Evolutionary conservation across 2,113 vertebrate genomes (phyloP).

Genomic region (Pyxicephalus adspersus): DNA sequence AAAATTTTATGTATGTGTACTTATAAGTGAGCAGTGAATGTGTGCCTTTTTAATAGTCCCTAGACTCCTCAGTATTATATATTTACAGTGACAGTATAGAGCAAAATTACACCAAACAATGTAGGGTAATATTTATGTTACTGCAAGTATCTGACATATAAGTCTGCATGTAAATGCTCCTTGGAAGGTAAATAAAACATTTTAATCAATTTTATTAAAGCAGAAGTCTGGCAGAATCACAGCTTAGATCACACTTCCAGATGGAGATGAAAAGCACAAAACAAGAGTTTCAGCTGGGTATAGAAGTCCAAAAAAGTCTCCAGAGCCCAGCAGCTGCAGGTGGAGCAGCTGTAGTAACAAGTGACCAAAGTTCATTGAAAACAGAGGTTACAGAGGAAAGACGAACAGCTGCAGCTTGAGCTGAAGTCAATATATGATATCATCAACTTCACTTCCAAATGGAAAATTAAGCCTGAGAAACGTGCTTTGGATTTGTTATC

Average conservation of each 20-base stretch:
- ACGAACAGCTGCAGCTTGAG: conserved; percentile 25
- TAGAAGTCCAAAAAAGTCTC: conserved; percentile 19
- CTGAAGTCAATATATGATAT: conserved; percentile 40
- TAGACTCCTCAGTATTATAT: not conserved
- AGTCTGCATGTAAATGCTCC: not conserved
- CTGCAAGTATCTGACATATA: not conserved
- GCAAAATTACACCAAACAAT: not conserved
- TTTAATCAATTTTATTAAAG: not conserved
- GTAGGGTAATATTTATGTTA: not conserved
- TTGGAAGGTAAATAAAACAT: not conserved
- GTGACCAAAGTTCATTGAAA: conserved; percentile 27
- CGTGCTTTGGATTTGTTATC: conserved; percentile 29
- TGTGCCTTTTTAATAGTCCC: not conserved
- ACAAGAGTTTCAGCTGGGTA: conserved; percentile 24
- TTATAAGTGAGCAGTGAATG: not conserved
- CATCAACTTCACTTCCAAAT: conserved; percentile 25
- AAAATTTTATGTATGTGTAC: conserved; percentile 11
- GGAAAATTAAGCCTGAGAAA: conserved; percentile 29
- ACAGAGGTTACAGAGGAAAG: conserved; percentile 26
- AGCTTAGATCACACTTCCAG: not conserved
- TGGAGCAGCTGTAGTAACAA: conserved; percentile 43
- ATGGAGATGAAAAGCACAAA: conserved; percentile 17
- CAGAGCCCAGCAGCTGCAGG: conserved; percentile 8
- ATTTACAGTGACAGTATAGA: not conserved
- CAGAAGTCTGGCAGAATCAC: not conserved